Conservation (phyloP, 2,888 invertebrate genomes). For the Drosophila subsilvestris region DNA sequence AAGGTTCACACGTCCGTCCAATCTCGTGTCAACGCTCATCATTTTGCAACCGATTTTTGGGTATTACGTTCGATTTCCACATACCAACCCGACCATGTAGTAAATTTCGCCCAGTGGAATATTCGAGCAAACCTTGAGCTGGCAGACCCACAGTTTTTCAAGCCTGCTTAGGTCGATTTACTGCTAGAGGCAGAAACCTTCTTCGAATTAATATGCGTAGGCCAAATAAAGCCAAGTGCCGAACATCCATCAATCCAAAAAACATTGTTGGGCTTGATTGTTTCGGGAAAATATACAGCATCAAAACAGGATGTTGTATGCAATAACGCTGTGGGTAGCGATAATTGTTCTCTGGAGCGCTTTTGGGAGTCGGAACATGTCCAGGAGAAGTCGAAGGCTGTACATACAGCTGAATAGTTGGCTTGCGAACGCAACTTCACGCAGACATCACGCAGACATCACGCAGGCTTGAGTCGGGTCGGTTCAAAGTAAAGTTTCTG, state of each 20-base stretch:
- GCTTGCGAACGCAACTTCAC: background rate
- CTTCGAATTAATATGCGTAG: background rate
- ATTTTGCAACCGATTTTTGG: background rate
- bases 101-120: background rate
- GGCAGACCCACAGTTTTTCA: constrained; percentile 4
- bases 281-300: no score
- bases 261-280: no score
- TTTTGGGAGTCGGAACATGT: background rate
- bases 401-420: background rate
- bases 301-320: no score
- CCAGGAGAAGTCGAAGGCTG: background rate
- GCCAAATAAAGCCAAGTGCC: no score
- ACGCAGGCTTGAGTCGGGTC: constrained; percentile 6
- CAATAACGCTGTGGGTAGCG: no score
- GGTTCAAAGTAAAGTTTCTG: constrained; percentile 5
- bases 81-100: background rate
- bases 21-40: background rate
- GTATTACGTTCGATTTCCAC: background rate
- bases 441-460: background rate
- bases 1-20: background rate
- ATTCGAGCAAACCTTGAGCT: constrained; percentile 1
- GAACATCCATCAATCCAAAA: no score
- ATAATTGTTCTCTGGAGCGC: background rate
- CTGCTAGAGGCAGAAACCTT: constrained; percentile 1
- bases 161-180: background rate